Conservation (phyloP, 1,140 invertebrate genomes). For the Saccostrea cuccullata region DNA sequence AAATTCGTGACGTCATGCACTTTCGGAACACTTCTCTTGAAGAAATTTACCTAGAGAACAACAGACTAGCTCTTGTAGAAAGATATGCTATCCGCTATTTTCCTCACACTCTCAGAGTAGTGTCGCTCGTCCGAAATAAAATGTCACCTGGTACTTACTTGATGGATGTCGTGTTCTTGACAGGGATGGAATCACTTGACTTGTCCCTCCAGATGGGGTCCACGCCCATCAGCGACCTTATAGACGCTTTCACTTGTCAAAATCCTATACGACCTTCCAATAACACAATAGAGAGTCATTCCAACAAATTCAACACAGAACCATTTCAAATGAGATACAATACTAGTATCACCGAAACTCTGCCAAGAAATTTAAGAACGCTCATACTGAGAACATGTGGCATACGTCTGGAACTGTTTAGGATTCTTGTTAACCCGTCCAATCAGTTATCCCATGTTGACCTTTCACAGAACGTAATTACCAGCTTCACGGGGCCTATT, state of each 20-base stretch:
- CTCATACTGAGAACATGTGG: background rate
- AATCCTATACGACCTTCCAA: background rate
- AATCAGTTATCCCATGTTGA: background rate
- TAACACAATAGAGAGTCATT: background rate
- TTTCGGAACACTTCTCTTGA: constrained; percentile 20
- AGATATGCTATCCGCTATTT: background rate
- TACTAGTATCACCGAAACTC: background rate
- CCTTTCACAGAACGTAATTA: constrained; percentile 33
- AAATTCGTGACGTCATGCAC: background rate
- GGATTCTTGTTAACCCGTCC: background rate
- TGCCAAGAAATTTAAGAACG: background rate
- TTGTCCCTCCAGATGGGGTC: background rate
- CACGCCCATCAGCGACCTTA: background rate
- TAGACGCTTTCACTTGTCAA: background rate
- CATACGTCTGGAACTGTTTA: background rate
- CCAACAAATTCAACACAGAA: background rate
- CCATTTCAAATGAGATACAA: background rate
- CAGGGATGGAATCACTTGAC: background rate
- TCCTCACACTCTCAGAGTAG: constrained; percentile 11
- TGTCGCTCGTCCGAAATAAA: constrained; percentile 38
- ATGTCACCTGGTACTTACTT: constrained; percentile 33
- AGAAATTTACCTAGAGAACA: constrained; percentile 46
- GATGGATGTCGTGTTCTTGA: background rate
- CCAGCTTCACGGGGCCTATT: constrained; percentile 39
- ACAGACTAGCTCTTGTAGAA: constrained; percentile 39